Percentiles rank a stretch among this genome's conserved stretches.
These are phyloP conservation scores for Apostichopus californicus DNA, from an alignment of 35 echinoderm and acorn worm genomes.

Conservation along the genomic window DNA sequence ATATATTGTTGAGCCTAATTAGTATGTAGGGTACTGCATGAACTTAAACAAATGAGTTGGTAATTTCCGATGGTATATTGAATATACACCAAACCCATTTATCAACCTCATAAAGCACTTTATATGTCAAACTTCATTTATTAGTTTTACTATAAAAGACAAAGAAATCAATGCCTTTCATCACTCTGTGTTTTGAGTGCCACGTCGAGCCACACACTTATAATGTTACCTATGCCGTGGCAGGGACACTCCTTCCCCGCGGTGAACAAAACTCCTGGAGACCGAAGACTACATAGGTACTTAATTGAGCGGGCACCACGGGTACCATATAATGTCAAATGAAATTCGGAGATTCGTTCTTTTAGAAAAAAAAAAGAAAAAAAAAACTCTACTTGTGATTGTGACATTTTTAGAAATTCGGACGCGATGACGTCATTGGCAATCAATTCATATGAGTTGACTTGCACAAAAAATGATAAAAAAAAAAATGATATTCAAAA, in stretches of 20 bases:
- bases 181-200: neutral
- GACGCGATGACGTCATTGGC: neutral
- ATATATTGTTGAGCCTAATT: neutral
- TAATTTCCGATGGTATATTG: slow-evolving; percentile 38
- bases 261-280: slow-evolving; percentile 37
- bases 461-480: neutral
- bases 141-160: slow-evolving; percentile 2
- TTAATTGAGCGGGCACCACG: neutral
- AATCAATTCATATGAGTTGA: neutral
- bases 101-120: slow-evolving; percentile 26
- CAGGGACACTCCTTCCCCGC: slow-evolving; percentile 15
- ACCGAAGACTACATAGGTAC: slow-evolving; percentile 27
- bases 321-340: slow-evolving; percentile 6
- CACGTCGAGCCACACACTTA: slow-evolving; percentile 34
- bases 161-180: neutral
- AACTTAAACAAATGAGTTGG: slow-evolving; percentile 27
- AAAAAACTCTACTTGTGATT: slow-evolving; percentile 4
- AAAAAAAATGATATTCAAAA: neutral
- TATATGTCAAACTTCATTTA: slow-evolving; percentile 29
- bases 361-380: slow-evolving; percentile 5
- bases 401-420: slow-evolving; percentile 28
- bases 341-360: neutral
- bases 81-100: slow-evolving; percentile 22
- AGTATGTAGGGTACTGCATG: slow-evolving; percentile 13
- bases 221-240: slow-evolving; percentile 31